Conservation (phyloP, 2,888 invertebrate species). For the Tenthredo mesomela region DNA sequence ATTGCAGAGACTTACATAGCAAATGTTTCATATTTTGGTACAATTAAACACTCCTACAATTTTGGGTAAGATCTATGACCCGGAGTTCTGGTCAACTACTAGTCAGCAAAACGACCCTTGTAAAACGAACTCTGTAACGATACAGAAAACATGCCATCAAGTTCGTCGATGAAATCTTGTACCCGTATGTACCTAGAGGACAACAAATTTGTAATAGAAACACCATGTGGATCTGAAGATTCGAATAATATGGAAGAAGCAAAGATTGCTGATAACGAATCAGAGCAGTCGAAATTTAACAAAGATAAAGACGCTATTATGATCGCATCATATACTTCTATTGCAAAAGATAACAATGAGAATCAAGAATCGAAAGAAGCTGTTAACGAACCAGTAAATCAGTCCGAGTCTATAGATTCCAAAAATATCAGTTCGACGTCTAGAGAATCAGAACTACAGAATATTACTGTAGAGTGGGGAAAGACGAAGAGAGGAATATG, state of each 20-base stretch:
- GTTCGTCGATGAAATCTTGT: background rate
- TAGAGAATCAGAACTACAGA: background rate
- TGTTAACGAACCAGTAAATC: background rate
- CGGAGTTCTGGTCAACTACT: too few species aligned
- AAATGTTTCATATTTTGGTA: too few species aligned
- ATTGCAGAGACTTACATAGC: too few species aligned
- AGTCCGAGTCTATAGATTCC: background rate
- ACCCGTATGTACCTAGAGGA: constrained; percentile 5
- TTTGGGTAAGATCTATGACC: too few species aligned
- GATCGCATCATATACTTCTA: background rate
- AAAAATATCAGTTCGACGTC: background rate
- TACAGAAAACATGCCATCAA: background rate
- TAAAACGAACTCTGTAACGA: background rate
- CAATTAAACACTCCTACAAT: too few species aligned
- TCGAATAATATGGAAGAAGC: background rate
- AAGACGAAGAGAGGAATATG: constrained; percentile 43
- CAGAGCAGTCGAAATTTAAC: background rate
- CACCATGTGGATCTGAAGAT: background rate
- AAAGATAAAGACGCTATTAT: background rate
- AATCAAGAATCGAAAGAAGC: background rate
- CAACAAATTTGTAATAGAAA: constrained; percentile 3
- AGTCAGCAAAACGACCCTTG: background rate
- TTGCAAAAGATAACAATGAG: background rate
- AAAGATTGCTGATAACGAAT: background rate
- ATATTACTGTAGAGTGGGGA: background rate